Evolutionary conservation across 2,113 vertebrate species (phyloP).

Genomic region (Sapayoa aenigma): DNA sequence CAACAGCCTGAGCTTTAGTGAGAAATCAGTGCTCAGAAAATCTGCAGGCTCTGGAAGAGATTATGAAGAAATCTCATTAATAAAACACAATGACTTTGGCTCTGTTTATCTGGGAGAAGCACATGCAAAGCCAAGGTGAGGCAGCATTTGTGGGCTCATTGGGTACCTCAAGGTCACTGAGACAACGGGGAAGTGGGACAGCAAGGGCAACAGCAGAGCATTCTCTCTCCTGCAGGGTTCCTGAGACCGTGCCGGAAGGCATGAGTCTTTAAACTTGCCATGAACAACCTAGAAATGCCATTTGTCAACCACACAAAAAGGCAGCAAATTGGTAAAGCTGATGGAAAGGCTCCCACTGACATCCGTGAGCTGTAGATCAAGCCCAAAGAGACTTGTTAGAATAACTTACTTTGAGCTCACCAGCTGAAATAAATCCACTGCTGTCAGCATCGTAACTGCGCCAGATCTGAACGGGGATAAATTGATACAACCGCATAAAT

Average conservation of each 20-base stretch:
- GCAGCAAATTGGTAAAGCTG: background rate
- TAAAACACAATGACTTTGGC: background rate
- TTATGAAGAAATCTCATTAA: background rate
- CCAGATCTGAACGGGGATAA: slow-evolving; percentile 85
- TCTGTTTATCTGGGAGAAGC: background rate
- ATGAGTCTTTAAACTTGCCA: accelerated
- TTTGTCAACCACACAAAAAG: background rate
- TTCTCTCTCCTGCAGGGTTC: background rate
- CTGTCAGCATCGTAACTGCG: slow-evolving; percentile 91
- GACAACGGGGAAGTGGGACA: background rate
- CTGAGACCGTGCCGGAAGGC: background rate
- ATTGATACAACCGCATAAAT: background rate
- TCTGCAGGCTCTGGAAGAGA: background rate
- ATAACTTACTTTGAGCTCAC: slow-evolving; percentile 84
- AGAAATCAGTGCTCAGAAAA: background rate
- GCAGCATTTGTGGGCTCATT: background rate
- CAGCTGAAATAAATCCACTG: slow-evolving; percentile 92
- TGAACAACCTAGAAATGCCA: background rate
- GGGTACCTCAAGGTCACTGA: background rate
- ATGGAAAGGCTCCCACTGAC: background rate
- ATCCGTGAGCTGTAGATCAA: background rate
- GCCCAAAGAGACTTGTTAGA: background rate
- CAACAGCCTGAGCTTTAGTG: background rate
- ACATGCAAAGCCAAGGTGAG: background rate
- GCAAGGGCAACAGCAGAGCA: background rate